A percentile compares a stretch with the other conserved stretches of the same genome.
phyloP scores from a whole-genome alignment of 2,888 invertebrate species.

The Bellardia bayeri region DNA sequence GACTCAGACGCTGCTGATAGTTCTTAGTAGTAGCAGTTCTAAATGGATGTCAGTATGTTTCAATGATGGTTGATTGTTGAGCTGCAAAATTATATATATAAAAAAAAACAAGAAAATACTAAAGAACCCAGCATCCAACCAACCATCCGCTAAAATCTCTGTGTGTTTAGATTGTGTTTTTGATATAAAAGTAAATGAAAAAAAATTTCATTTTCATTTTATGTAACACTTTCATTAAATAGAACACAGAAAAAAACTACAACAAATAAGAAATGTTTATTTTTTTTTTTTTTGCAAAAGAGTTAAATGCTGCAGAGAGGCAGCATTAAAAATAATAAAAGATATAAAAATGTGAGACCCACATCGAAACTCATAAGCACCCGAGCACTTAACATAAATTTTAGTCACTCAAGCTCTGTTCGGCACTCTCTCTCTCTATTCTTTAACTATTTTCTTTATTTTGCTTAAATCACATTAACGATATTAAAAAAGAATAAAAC shows the following conservation, averaged over 20 bases:
- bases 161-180: constrained; percentile 17
- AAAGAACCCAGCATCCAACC: constrained; percentile 36
- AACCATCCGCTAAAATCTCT: constrained; percentile 35
- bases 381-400: constrained; percentile 70
- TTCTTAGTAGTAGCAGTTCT: neutral
- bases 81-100: neutral
- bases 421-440: constrained; percentile 10
- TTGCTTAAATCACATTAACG: constrained; percentile 68
- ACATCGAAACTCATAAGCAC: constrained; percentile 28
- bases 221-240: constrained; percentile 63
- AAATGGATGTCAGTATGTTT: constrained; percentile 16
- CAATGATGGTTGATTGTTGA: constrained; percentile 13
- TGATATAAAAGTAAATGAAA: constrained; percentile 54
- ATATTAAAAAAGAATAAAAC: constrained; percentile 54
- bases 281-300: neutral
- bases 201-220: constrained; percentile 65
- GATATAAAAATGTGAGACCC: neutral
- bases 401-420: constrained; percentile 46
- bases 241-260: constrained; percentile 28
- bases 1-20: constrained; percentile 35
- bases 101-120: neutral
- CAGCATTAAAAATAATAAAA: constrained; percentile 2
- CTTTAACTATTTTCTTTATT: constrained; percentile 31
- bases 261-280: constrained; percentile 20
- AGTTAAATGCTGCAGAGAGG: constrained; percentile 45